Conservation (phyloP, 2,888 invertebrate genomes). For the Scaptomyza tumidula region DNA sequence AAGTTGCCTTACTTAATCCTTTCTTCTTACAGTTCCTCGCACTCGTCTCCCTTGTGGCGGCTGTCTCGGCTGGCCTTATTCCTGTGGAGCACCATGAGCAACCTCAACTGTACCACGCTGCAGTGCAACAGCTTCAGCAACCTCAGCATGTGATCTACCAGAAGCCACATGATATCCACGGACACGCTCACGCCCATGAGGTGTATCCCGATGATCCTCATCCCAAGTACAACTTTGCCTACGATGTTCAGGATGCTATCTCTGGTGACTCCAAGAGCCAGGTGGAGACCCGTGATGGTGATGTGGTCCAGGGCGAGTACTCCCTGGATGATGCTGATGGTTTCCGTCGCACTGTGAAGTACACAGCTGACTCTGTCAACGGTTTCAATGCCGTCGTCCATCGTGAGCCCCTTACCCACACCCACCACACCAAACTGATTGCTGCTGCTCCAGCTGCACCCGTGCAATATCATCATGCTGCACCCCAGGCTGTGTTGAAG, state of each 20-base stretch:
- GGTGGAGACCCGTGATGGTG: slow-evolving; percentile 83
- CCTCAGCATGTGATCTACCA: slow-evolving; percentile 66
- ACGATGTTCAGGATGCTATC: slow-evolving; percentile 82
- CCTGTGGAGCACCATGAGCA: slow-evolving; percentile 73
- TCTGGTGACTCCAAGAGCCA: slow-evolving; percentile 84
- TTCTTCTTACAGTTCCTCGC: slow-evolving; percentile 59
- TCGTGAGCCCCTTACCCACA: slow-evolving; percentile 76
- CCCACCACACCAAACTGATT: slow-evolving; percentile 63
- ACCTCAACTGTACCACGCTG: slow-evolving; percentile 46
- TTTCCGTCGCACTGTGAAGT: slow-evolving; percentile 82
- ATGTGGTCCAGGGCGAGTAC: slow-evolving; percentile 84
- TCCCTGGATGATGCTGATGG: slow-evolving; percentile 84
- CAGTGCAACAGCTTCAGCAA: slow-evolving; percentile 53
- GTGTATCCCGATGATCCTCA: slow-evolving; percentile 79
- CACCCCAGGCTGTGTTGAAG: slow-evolving; percentile 55
- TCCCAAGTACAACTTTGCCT: slow-evolving; percentile 83
- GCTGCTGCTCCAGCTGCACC: slow-evolving; percentile 55
- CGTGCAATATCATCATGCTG: slow-evolving; percentile 71
- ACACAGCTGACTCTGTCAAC: slow-evolving; percentile 83
- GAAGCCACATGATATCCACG: slow-evolving; percentile 68
- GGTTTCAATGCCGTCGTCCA: slow-evolving; percentile 84
- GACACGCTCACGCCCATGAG: slow-evolving; percentile 65
- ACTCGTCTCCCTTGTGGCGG: slow-evolving; percentile 64
- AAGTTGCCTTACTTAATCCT: neutral
- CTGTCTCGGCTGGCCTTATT: slow-evolving; percentile 72